These are phyloP conservation scores for Panthera uncia DNA, from an alignment of 2,113 vertebrate species.

Conservation along the genomic window DNA sequence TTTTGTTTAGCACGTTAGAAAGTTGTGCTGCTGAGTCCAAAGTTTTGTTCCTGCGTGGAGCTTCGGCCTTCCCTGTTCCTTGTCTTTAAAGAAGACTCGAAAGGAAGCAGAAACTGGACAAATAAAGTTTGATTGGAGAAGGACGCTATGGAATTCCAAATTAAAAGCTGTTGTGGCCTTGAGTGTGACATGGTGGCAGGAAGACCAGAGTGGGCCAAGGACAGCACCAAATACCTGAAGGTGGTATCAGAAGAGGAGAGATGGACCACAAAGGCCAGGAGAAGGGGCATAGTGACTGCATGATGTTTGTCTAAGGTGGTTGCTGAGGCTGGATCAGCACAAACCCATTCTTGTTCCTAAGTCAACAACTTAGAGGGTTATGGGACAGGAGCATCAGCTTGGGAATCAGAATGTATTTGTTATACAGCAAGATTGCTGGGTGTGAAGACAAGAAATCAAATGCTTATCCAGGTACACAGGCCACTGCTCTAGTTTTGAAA, in stretches of 20 bases:
- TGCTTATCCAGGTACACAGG: neutral
- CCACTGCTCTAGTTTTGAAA: neutral
- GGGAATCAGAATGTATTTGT: neutral
- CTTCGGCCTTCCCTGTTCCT: neutral
- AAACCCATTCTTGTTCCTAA: neutral
- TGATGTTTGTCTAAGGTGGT: neutral
- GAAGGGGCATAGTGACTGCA: neutral
- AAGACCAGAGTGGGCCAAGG: neutral
- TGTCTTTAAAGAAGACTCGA: slow-evolving; percentile 9
- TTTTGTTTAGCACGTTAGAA: slow-evolving; percentile 25
- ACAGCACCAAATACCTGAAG: neutral
- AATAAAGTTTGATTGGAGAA: neutral
- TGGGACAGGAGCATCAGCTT: neutral
- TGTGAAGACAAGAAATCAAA: neutral
- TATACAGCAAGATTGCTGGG: neutral
- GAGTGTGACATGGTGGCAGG: neutral
- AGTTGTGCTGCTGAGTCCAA: neutral
- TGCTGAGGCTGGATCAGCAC: neutral
- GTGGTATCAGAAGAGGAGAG: neutral
- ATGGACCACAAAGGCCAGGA: accelerated
- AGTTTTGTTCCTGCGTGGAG: neutral
- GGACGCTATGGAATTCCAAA: neutral
- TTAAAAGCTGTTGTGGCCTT: neutral
- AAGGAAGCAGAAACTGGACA: neutral
- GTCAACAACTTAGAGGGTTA: neutral